Percentiles rank a stretch among this genome's conserved stretches.
These are phyloP conservation scores for Neosilurus mollespiculum DNA, from an alignment of 2,797 vertebrate species.

Conservation along the genomic window DNA sequence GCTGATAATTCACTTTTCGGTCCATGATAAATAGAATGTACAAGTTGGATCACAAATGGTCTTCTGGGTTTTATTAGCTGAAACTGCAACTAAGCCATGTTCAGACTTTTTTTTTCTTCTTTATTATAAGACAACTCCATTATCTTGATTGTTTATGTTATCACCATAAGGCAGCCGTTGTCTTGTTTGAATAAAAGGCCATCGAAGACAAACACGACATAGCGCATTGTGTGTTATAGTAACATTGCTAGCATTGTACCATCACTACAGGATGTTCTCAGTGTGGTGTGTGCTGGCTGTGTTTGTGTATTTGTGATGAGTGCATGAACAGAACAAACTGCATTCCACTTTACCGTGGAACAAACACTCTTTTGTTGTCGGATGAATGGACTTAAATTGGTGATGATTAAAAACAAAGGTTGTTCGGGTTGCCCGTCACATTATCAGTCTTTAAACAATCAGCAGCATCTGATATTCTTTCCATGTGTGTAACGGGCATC, in stretches of 20 bases:
- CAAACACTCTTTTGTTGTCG: constrained; percentile 25
- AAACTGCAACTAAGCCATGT: not conserved
- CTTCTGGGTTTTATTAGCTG: not conserved
- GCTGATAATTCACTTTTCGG: not conserved
- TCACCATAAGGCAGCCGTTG: constrained; percentile 51
- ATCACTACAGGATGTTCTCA: not conserved
- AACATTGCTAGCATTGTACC: constrained; percentile 30
- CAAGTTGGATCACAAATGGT: not conserved
- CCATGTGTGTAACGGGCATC: not conserved
- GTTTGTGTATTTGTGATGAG: constrained; percentile 19
- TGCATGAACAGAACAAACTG: constrained; percentile 11
- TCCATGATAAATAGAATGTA: not conserved
- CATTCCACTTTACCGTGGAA: constrained; percentile 16
- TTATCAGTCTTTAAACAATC: not conserved
- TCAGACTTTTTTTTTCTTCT: not conserved
- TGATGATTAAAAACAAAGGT: constrained; percentile 27
- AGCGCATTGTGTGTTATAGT: constrained; percentile 1
- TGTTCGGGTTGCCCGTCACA: not conserved
- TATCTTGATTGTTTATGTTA: constrained; percentile 5
- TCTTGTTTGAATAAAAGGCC: constrained; percentile 61
- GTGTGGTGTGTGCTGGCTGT: not conserved
- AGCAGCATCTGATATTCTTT: not conserved
- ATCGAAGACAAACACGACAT: not conserved
- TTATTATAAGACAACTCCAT: not conserved
- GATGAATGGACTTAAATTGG: not conserved